Percentiles rank a stretch among this genome's conserved stretches.
These are phyloP conservation scores for Meloidogyne floridensis DNA, from an alignment of 1,140 invertebrate genomes.

Conservation along the genomic window DNA sequence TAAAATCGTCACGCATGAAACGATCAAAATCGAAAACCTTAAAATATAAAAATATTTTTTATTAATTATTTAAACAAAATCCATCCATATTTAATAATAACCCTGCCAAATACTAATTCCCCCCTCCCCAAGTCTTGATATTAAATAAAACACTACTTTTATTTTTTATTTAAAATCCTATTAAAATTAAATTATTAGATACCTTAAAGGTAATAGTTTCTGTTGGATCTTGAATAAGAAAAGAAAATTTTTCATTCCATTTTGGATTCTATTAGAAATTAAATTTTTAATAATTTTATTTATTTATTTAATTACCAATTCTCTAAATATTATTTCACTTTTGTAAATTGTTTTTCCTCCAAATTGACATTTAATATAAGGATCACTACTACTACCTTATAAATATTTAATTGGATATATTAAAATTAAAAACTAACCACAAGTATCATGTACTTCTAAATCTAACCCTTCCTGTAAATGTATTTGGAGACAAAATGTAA, in stretches of 20 bases:
- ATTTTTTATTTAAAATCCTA: too few species aligned
- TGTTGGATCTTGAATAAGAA: slow-evolving; percentile 63
- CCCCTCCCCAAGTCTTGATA: too few species aligned
- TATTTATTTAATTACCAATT: slow-evolving; percentile 48
- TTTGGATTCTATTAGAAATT: slow-evolving; percentile 65
- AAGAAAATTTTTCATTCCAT: slow-evolving; percentile 69
- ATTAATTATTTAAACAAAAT: slow-evolving; percentile 8
- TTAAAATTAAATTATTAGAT: not conserved
- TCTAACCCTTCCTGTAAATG: not conserved
- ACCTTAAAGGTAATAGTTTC: slow-evolving; percentile 19
- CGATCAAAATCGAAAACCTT: slow-evolving; percentile 96
- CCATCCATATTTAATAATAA: too few species aligned
- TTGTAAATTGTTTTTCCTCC: slow-evolving; percentile 67
- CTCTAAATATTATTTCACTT: slow-evolving; percentile 68
- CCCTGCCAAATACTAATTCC: too few species aligned
- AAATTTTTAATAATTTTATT: not conserved
- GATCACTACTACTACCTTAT: slow-evolving; percentile 68
- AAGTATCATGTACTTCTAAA: not conserved
- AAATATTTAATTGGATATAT: not conserved
- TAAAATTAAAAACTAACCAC: not conserved
- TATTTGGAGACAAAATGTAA: not conserved
- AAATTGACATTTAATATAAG: slow-evolving; percentile 70
- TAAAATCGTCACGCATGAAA: slow-evolving; percentile 93
- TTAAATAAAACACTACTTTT: too few species aligned
- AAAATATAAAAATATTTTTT: slow-evolving; percentile 68